These are phyloP conservation scores for Alcedo atthis DNA, from an alignment of 2,797 vertebrate species.

Conservation along the genomic window DNA sequence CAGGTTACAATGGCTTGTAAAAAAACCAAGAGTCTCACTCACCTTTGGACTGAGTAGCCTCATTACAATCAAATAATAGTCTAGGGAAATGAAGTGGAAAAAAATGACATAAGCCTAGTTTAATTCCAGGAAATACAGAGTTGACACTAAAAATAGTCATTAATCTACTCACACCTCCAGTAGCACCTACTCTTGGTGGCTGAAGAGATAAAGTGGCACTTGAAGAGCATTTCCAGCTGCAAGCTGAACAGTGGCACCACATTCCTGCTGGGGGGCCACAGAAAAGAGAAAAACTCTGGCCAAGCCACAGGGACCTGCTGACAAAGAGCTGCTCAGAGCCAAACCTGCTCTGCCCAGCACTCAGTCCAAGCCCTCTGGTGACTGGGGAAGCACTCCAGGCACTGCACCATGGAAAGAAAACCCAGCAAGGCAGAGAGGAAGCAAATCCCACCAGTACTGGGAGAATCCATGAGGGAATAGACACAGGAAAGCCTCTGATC, in stretches of 20 bases:
- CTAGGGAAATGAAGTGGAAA: background rate
- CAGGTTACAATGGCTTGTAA: background rate
- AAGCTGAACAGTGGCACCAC: background rate
- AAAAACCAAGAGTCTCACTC: background rate
- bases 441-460: too few relatives aligned
- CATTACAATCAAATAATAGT: background rate
- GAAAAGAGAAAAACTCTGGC: background rate
- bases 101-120: background rate
- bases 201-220: accelerated
- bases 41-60: background rate
- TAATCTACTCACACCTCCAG: background rate
- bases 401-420: background rate
- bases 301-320: background rate
- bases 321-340: background rate
- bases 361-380: background rate
- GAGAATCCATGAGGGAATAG: background rate
- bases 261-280: accelerated
- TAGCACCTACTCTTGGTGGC: background rate
- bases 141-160: background rate
- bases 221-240: background rate
- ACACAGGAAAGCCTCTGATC: background rate
- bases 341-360: background rate
- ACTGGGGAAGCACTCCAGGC: background rate
- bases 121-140: background rate
- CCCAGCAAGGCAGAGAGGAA: background rate